phyloP scores from a whole-genome alignment of 2,888 invertebrate species.

The Netelia fuscicornis region DNA sequence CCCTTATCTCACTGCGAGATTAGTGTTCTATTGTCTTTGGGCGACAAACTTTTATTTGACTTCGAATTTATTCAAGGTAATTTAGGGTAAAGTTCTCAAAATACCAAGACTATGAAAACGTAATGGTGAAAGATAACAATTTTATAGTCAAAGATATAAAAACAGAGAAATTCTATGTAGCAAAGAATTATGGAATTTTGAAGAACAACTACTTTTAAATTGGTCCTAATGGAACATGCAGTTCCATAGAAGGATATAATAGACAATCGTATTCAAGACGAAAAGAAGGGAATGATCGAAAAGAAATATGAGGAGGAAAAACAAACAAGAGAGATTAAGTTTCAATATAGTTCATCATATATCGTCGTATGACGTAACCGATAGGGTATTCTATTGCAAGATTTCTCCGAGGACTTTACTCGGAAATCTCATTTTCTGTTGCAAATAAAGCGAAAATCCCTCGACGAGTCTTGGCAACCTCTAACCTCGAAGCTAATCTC shows the following conservation, averaged over 20 bases:
- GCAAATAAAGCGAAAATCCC: slow-evolving; percentile 65
- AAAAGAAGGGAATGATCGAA: not conserved
- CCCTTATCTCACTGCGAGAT: slow-evolving; percentile 23
- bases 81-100: no score
- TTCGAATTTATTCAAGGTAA: not conserved
- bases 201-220: no score
- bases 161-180: no score
- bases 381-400: slow-evolving; percentile 42
- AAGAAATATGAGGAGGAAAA: slow-evolving; percentile 9
- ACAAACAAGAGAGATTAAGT: slow-evolving; percentile 27
- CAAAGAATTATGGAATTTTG: no score
- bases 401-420: slow-evolving; percentile 69
- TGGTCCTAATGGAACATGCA: no score
- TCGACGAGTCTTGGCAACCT: not conserved
- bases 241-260: no score
- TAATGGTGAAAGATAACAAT: no score
- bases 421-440: slow-evolving; percentile 70
- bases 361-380: slow-evolving; percentile 23
- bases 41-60: not conserved
- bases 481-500: not conserved
- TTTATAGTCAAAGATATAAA: no score
- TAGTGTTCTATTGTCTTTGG: slow-evolving; percentile 19
- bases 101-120: no score
- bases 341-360: slow-evolving; percentile 22
- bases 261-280: not conserved